Evolutionary conservation across 2,113 vertebrate species (phyloP), one percentile per base, ranked within the genome.

Genomic region (Lophius piscatorius): DNA sequence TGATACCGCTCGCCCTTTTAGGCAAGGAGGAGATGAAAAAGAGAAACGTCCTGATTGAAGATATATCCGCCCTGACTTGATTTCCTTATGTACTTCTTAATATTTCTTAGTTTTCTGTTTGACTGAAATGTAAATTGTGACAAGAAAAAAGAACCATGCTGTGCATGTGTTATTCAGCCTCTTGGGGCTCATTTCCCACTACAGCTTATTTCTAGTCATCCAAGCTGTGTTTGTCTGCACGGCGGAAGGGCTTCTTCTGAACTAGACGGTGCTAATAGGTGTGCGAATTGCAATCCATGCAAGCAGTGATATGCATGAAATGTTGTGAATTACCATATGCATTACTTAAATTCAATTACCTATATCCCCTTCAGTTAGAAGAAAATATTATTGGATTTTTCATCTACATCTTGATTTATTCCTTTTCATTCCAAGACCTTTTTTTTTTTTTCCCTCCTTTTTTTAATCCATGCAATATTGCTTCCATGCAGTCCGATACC

Each of bases 41-140:
- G 44, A 52, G 42, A 60, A 58, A 21, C 2, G 49, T 74, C 45
- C 58, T 44, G 60, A 80, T 55, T 70, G 68, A 78, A 69, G 74
- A 85, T 81, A 78, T 80, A 80, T 81, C 78, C 60, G 20, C 20
- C 17, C 29, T 34, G 73, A 85, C 87, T 78, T 73, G 74, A 66
- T 80, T 44, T 35, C 36, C 23, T 59, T 66, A 18, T 63, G 71
- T 63, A 52, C 20, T 41, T 79, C 40, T 68, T 67, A 41, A 28
- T 4, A 5, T 34, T 5, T 42, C 33, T 46, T 10, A 16, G 13
- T 35, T 48, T 26, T n/a, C 29, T 28, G 17, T 58, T 34, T n/a
- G 41, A 2, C 28, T 29, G 12, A 54, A 58, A 61, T 63, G 39
- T 38, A 31, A 42, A 74, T 4, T 29, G 22, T 57, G 20, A 57